phyloP scores from a whole-genome alignment of 2,888 invertebrate genomes.

The Nephrocerus scutellatus region DNA sequence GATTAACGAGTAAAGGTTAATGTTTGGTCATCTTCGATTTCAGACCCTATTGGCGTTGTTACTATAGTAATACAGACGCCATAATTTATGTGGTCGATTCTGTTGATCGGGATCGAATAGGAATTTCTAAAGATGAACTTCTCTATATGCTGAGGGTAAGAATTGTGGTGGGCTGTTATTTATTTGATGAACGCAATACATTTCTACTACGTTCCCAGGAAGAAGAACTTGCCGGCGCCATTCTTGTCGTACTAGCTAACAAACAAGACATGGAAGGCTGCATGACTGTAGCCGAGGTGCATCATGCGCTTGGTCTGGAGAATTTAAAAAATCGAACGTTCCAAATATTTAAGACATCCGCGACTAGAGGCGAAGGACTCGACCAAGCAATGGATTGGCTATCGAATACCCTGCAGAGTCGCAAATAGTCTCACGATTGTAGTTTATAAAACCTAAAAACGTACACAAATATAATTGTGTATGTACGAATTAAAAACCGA shows the following conservation, averaged over 20 bases:
- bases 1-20: too few relatives aligned
- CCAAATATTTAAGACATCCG: constrained; percentile 95
- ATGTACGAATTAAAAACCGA: too few relatives aligned
- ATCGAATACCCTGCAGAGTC: constrained; percentile 80
- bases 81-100: constrained; percentile 99
- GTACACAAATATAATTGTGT: too few relatives aligned
- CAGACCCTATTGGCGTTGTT: constrained; percentile 99
- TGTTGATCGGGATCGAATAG: constrained; percentile 96
- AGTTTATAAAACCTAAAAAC: too few relatives aligned
- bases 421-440: constrained; percentile 67
- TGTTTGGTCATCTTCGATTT: constrained; percentile 40
- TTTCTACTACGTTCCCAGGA: constrained; percentile 56
- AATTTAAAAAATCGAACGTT: constrained; percentile 94
- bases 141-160: constrained; percentile 92
- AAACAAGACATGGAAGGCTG: constrained; percentile 99
- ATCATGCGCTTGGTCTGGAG: constrained; percentile 91
- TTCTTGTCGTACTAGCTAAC: constrained; percentile 94
- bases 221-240: constrained; percentile 92
- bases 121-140: constrained; percentile 97
- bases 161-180: constrained; percentile 21
- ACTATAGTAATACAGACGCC: constrained; percentile 99
- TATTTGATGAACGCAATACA: neutral
- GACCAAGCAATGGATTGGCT: constrained; percentile 99
- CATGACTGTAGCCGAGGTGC: constrained; percentile 93
- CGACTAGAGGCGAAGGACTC: constrained; percentile 94